Evolutionary conservation across 2,113 vertebrate species (phyloP).

Genomic region (Bubalus kerabau): DNA sequence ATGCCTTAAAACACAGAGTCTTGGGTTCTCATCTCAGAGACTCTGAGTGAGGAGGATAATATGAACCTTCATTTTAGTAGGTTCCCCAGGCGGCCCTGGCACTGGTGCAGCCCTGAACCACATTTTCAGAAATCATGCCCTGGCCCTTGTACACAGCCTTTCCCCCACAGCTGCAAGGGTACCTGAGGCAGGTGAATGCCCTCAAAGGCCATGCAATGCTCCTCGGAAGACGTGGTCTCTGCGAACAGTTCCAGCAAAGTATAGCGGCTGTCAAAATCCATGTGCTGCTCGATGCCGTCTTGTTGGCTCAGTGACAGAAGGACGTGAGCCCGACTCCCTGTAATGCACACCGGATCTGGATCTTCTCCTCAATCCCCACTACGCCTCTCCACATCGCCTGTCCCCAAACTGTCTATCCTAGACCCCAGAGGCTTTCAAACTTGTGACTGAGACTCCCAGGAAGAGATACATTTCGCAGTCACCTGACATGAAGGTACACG

Average conservation of each 20-base stretch:
- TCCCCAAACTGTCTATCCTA: neutral
- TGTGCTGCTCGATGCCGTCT: slow-evolving; percentile 93
- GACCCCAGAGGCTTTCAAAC: neutral
- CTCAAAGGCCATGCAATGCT: slow-evolving; percentile 93
- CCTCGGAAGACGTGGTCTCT: slow-evolving; percentile 90
- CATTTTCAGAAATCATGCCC: neutral
- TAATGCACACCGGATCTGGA: slow-evolving; percentile 16
- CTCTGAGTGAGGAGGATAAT: neutral
- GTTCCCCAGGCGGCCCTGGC: neutral
- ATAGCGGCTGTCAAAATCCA: slow-evolving; percentile 96
- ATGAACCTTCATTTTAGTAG: neutral
- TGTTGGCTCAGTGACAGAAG: slow-evolving; percentile 95
- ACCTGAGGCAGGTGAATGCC: slow-evolving; percentile 94
- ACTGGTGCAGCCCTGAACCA: neutral
- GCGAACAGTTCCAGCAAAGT: slow-evolving; percentile 96
- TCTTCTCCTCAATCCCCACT: neutral
- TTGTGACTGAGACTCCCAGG: neutral
- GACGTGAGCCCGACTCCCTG: slow-evolving; percentile 90
- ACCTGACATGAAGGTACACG: neutral
- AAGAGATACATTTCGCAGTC: neutral
- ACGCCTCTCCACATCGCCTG: neutral
- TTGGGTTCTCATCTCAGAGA: neutral
- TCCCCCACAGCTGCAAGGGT: neutral
- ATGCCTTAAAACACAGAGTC: neutral
- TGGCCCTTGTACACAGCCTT: neutral